Percentiles rank a stretch among this genome's conserved stretches.
Evolutionary conservation across 2,113 vertebrate genomes (phyloP).

Genomic region (Lichenostomus cassidix): DNA sequence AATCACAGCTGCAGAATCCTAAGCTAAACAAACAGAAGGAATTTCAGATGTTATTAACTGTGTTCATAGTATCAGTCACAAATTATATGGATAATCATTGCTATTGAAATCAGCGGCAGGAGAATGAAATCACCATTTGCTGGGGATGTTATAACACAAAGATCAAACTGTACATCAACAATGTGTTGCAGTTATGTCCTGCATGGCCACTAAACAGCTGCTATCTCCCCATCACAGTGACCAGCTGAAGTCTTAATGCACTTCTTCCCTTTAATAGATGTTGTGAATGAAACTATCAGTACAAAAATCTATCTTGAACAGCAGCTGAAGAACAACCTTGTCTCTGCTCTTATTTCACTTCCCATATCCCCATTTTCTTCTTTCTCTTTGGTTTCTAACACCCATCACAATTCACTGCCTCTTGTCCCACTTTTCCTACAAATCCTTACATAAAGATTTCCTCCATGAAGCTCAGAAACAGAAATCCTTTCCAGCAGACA

Average conservation of each 20-base stretch:
- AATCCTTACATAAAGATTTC: not conserved
- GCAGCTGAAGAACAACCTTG: not conserved
- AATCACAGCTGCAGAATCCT: not conserved
- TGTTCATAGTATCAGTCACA: not conserved
- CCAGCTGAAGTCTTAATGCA: not conserved
- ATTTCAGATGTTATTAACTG: not conserved
- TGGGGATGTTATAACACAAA: not conserved
- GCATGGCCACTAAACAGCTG: not conserved
- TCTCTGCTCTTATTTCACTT: not conserved
- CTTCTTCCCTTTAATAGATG: not conserved
- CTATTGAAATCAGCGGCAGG: not conserved
- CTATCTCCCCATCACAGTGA: not conserved
- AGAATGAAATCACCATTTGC: not conserved
- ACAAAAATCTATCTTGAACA: not conserved
- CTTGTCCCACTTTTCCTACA: not conserved
- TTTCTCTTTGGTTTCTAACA: not conserved
- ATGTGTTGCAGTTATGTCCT: not conserved
- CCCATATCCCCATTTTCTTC: not conserved
- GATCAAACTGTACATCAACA: not conserved
- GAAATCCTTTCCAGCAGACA: not conserved
- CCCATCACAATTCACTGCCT: not conserved
- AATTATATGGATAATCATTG: not conserved
- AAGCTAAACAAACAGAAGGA: not conserved
- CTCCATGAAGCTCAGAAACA: not conserved
- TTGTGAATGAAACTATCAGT: not conserved